Evolutionary conservation across 2,797 vertebrate species (phyloP).

Genomic region (Eptatretus atami): DNA sequence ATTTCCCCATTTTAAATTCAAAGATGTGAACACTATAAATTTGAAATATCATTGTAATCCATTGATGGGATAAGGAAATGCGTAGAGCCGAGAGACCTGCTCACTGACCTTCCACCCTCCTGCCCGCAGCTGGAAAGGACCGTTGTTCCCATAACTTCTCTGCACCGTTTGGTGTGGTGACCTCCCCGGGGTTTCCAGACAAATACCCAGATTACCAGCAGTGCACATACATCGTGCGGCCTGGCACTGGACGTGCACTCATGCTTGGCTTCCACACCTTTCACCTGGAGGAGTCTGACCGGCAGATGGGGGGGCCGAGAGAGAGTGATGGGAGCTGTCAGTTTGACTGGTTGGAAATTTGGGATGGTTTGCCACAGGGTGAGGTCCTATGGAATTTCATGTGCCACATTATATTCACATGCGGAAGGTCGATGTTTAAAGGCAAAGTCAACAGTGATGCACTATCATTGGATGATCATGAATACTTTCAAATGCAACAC

Average conservation of each 20-base stretch:
- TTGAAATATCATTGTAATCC: too few relatives aligned
- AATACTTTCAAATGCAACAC: too few relatives aligned
- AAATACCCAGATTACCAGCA: slow-evolving; percentile 87
- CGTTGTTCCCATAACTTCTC: slow-evolving; percentile 86
- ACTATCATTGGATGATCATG: too few relatives aligned
- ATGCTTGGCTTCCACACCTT: background rate
- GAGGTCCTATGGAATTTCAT: slow-evolving; percentile 10
- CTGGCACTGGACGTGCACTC: slow-evolving; percentile 17
- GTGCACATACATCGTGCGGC: slow-evolving; percentile 83
- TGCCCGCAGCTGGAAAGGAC: background rate
- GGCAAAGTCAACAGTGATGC: too few relatives aligned
- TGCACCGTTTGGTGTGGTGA: slow-evolving; percentile 32
- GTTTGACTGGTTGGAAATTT: slow-evolving; percentile 78
- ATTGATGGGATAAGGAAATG: too few relatives aligned
- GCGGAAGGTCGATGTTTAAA: too few relatives aligned
- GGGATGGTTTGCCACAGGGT: slow-evolving; percentile 90
- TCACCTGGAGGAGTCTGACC: slow-evolving; percentile 32
- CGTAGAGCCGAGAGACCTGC: too few relatives aligned
- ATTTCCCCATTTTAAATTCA: too few relatives aligned
- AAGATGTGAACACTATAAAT: too few relatives aligned
- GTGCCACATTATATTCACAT: too few relatives aligned
- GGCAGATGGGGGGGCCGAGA: slow-evolving; percentile 41
- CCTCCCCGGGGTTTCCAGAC: slow-evolving; percentile 63
- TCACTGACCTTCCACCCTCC: too few relatives aligned
- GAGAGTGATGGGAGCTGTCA: slow-evolving; percentile 37